Evolutionary conservation across 2,113 vertebrate genomes (phyloP).

Genomic region (Dicaeum eximium): DNA sequence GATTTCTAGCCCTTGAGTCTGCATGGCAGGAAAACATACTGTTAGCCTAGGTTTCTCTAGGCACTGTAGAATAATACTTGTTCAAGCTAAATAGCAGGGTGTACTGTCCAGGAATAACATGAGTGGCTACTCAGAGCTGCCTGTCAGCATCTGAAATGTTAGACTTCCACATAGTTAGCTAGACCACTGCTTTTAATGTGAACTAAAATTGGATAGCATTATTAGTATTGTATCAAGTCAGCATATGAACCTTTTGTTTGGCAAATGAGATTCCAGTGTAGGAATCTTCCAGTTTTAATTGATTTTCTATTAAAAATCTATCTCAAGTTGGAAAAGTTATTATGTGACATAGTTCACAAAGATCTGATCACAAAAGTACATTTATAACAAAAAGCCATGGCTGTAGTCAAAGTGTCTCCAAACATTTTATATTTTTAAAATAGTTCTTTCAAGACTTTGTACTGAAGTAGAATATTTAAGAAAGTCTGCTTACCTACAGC

Average conservation of each 20-base stretch:
- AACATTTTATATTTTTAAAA: neutral
- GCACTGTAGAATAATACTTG: neutral
- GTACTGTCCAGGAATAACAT: neutral
- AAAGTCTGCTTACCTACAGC: neutral
- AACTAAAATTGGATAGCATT: neutral
- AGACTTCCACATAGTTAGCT: neutral
- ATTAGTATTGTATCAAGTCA: neutral
- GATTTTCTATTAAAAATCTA: neutral
- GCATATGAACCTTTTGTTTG: neutral
- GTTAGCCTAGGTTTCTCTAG: neutral
- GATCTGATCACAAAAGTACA: neutral
- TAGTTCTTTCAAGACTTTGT: neutral
- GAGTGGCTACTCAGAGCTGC: neutral
- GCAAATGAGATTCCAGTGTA: neutral
- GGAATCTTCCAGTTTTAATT: neutral
- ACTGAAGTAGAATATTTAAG: neutral
- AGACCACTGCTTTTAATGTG: neutral
- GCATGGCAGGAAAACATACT: neutral
- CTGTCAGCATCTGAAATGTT: neutral
- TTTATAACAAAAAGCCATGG: neutral
- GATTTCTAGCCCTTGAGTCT: constrained; percentile 10
- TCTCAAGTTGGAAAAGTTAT: neutral
- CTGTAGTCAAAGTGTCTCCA: neutral
- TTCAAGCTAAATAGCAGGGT: neutral
- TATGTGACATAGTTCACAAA: neutral